These are phyloP conservation scores for Hyperoplus lanceolatus DNA, from an alignment of 2,797 vertebrate genomes.

Conservation along the genomic window DNA sequence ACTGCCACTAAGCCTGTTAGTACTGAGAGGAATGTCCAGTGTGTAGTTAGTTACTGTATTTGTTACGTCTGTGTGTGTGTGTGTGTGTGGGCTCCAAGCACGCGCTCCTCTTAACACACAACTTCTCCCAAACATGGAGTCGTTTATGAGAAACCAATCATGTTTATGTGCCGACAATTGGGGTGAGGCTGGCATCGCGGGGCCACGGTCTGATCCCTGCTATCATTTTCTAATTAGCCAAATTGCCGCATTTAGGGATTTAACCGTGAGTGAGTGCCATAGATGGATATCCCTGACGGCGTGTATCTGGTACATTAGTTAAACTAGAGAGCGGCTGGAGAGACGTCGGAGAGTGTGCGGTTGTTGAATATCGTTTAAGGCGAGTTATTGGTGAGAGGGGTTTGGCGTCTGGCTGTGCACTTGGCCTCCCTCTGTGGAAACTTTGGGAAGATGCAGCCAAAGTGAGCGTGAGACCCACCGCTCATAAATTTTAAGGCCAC, in stretches of 20 bases:
- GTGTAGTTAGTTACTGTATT: constrained; percentile 31
- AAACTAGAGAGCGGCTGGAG: constrained; percentile 64
- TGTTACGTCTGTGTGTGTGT: constrained; percentile 75
- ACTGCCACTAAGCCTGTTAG: constrained; percentile 23
- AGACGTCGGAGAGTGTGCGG: constrained; percentile 59
- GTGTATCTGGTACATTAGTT: constrained; percentile 67
- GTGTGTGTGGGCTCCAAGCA: constrained; percentile 17
- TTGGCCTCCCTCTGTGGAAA: constrained; percentile 87
- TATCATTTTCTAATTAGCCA: constrained; percentile 76
- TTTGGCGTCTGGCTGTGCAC: constrained; percentile 75
- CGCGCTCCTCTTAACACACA: constrained; percentile 48
- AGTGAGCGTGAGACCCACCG: constrained; percentile 83
- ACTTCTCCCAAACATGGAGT: constrained; percentile 74
- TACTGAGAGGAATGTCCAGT: constrained; percentile 37
- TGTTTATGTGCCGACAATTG: constrained; percentile 78
- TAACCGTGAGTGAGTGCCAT: constrained; percentile 46
- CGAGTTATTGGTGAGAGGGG: constrained; percentile 76
- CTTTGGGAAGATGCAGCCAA: constrained; percentile 85
- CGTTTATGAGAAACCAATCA: constrained; percentile 78
- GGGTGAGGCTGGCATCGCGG: constrained; percentile 59
- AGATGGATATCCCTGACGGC: constrained; percentile 58
- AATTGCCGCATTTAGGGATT: constrained; percentile 67
- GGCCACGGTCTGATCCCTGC: constrained; percentile 40
- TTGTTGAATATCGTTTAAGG: constrained; percentile 81
- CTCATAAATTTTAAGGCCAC: constrained; percentile 82